Base-by-base conservation (phyloP, 1,140 invertebrate species). In the Calliopsis andreniformis region DNA sequence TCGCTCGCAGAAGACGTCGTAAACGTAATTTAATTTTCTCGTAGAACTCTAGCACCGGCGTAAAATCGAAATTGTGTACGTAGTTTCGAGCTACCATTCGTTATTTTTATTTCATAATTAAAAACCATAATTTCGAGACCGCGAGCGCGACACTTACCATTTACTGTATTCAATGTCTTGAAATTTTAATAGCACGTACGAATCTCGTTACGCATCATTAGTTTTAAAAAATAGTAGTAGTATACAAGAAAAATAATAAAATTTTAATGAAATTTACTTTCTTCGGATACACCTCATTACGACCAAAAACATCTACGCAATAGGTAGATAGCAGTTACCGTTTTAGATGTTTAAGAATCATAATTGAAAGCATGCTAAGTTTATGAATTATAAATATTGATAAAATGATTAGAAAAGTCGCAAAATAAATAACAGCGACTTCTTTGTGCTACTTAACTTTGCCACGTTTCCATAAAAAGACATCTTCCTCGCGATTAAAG, bases 1-100 rank as follows among this genome's bases (percentile, higher is more conserved):
- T 5, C 23, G 18, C 18, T 14, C 32, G 25, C 30, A n/a, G 64
- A 61, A 76, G 45, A 30, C 71, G 39, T 28, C 55, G 66, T 76
- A 43, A 76, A 53, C 18, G 64, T 61, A 76, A 76, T 69, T 76
- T 69, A 68, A 76, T 69, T 69, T 59, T 43, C 62, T 14, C n/a
- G 66, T 56, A 55, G 59, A 69, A 69, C 43, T 76, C 45, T 10
- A 1, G 3, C 18, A 1, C 30, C 10, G 1, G 18, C 23, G 12
- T 47, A 61, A 69, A 39, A 76, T 59, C 53, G 64, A 68, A 76
- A 43, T 55, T 25, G 32, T 39, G 56, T 39, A 18, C 55, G 23
- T n/a, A n/a, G 32, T 56, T 76, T 28, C 39, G n/a, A 14, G 4
- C 28, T n/a, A 43, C 35, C n/a, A 12, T 18, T n/a, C 51, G 25